Percentiles rank a stretch among this genome's conserved stretches.
Conservation (phyloP, 2,113 vertebrate genomes). For the Hassar affinis region DNA sequence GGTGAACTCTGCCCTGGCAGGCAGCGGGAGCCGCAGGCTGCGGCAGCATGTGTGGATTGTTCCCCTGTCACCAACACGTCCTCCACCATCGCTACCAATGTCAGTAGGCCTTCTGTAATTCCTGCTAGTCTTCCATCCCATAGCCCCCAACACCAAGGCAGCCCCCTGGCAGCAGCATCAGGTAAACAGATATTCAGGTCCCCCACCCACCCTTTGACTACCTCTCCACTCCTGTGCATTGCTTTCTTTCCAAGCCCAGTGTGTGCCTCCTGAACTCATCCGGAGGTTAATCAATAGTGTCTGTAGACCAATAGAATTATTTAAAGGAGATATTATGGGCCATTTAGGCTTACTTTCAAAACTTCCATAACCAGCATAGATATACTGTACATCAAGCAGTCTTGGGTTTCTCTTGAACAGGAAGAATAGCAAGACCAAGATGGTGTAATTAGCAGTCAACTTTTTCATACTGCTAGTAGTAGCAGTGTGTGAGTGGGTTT, state of each 20-base stretch:
- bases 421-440: background rate
- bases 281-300: background rate
- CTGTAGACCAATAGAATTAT: slow-evolving; percentile 5
- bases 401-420: background rate
- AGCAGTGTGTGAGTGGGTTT: slow-evolving; percentile 11
- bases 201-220: slow-evolving; percentile 57
- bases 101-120: slow-evolving; percentile 90
- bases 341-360: background rate
- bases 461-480: background rate
- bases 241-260: slow-evolving; percentile 39
- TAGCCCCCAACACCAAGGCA: slow-evolving; percentile 90
- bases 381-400: background rate
- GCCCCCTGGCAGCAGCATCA: slow-evolving; percentile 99
- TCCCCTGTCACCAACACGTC: slow-evolving; percentile 81
- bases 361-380: background rate
- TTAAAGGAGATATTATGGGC: slow-evolving; percentile 1
- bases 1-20: slow-evolving; percentile 79
- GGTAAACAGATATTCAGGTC: slow-evolving; percentile 86
- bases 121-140: slow-evolving; percentile 89
- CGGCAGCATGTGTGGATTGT: slow-evolving; percentile 94
- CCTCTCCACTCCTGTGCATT: slow-evolving; percentile 55
- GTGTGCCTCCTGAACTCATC: slow-evolving; percentile 15
- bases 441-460: background rate
- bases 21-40: slow-evolving; percentile 78
- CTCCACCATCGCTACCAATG: slow-evolving; percentile 73